Percentiles rank a stretch among this genome's conserved stretches.
These are phyloP conservation scores for Esox lucius DNA, from an alignment of 2,797 vertebrate genomes.

Conservation along the genomic window DNA sequence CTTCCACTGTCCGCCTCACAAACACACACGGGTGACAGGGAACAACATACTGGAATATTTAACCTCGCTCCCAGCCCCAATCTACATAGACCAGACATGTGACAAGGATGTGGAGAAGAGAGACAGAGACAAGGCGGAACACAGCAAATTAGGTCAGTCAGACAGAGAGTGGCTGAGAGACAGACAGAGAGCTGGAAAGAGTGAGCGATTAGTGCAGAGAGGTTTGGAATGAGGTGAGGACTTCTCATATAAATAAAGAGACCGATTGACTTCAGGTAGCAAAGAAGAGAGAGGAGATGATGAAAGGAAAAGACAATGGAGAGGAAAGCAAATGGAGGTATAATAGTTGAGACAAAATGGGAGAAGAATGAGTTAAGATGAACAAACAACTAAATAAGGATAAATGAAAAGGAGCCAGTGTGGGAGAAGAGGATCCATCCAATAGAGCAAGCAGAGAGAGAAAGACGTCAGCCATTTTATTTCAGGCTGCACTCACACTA, in stretches of 20 bases:
- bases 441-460: not conserved
- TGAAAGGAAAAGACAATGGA: not conserved
- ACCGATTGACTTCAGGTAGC: not conserved
- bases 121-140: too few relatives aligned
- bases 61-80: constrained; percentile 4
- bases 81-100: constrained; percentile 12
- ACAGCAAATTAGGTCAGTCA: not conserved
- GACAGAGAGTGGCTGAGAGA: not conserved
- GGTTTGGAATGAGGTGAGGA: not conserved
- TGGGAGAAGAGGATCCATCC: constrained; percentile 17
- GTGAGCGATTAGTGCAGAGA: not conserved
- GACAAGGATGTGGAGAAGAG: not conserved
- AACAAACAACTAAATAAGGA: not conserved
- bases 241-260: not conserved
- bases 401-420: not conserved
- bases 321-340: not conserved
- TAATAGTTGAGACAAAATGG: not conserved
- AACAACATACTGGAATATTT: constrained; percentile 20
- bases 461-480: constrained; percentile 50
- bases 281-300: not conserved
- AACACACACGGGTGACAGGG: constrained; percentile 14
- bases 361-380: not conserved
- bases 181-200: not conserved
- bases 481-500: constrained; percentile 45
- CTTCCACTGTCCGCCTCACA: constrained; percentile 17